A percentile compares a stretch with the other conserved stretches of the same genome.
Conservation (phyloP, 2,797 vertebrate genomes). For the Crenichthys baileyi region DNA sequence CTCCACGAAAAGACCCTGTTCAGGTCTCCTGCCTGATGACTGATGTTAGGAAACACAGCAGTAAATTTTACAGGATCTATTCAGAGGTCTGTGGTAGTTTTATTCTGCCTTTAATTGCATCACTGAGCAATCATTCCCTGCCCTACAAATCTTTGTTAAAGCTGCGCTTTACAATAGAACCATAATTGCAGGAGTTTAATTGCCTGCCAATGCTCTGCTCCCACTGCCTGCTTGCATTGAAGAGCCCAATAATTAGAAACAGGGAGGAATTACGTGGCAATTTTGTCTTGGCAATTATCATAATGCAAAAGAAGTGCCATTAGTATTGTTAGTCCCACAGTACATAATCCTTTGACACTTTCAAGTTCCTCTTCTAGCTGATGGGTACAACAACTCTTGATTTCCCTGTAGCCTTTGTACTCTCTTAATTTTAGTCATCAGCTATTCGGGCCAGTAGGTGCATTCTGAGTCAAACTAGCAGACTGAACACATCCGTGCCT, state of each 20-base stretch:
- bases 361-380: constrained; percentile 74
- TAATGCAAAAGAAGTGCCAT: constrained; percentile 85
- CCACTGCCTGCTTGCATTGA: constrained; percentile 80
- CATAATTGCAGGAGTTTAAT: constrained; percentile 88
- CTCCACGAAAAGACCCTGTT: constrained; percentile 33
- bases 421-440: constrained; percentile 75
- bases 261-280: constrained; percentile 83
- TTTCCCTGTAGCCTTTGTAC: constrained; percentile 77
- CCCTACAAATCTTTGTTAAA: constrained; percentile 83
- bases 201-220: constrained; percentile 83
- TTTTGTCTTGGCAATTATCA: constrained; percentile 86
- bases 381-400: constrained; percentile 76
- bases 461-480: constrained; percentile 63
- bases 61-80: constrained; percentile 69
- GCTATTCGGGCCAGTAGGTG: constrained; percentile 58
- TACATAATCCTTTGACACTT: constrained; percentile 77
- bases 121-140: constrained; percentile 79
- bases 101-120: constrained; percentile 83
- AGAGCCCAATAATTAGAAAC: constrained; percentile 86
- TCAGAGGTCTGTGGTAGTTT: constrained; percentile 76
- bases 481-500: constrained; percentile 66
- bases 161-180: constrained; percentile 83
- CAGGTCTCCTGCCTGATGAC: constrained; percentile 32
- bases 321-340: constrained; percentile 79
- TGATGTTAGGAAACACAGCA: constrained; percentile 57